Conservation (phyloP, 2,113 vertebrate genomes). For the Ornithorhynchus anatinus region DNA sequence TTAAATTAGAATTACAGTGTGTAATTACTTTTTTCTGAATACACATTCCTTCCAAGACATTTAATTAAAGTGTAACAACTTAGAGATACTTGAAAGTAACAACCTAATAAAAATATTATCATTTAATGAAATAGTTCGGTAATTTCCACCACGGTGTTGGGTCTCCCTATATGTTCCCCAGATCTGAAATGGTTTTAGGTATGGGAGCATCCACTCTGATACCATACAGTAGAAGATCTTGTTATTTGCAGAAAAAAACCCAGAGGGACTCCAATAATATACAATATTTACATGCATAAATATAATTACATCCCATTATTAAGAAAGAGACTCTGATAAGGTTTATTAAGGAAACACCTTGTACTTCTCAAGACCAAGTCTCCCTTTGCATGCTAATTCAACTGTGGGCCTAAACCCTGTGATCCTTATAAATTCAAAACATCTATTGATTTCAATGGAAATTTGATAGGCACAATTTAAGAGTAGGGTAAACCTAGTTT, state of each 20-base stretch:
- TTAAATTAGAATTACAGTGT: slow-evolving; percentile 45
- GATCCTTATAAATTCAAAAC: background rate
- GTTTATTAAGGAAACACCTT: slow-evolving; percentile 57
- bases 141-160: background rate
- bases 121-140: slow-evolving; percentile 22
- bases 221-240: background rate
- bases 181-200: background rate
- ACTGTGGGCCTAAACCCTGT: background rate
- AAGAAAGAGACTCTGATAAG: slow-evolving; percentile 51
- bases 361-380: slow-evolving; percentile 43
- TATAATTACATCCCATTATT: slow-evolving; percentile 47
- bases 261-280: slow-evolving; percentile 39
- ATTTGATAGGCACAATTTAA: background rate
- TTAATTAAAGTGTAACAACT: slow-evolving; percentile 46
- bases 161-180: background rate
- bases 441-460: background rate
- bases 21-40: slow-evolving; percentile 43
- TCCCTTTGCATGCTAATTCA: slow-evolving; percentile 50
- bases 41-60: slow-evolving; percentile 33
- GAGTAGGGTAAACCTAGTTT: background rate
- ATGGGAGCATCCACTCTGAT: background rate
- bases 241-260: background rate
- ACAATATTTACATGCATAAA: slow-evolving; percentile 48
- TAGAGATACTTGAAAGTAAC: slow-evolving; percentile 46
- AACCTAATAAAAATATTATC: slow-evolving; percentile 55